phyloP scores from a whole-genome alignment of 2,888 invertebrate genomes.

The Augochlorella aurata region DNA sequence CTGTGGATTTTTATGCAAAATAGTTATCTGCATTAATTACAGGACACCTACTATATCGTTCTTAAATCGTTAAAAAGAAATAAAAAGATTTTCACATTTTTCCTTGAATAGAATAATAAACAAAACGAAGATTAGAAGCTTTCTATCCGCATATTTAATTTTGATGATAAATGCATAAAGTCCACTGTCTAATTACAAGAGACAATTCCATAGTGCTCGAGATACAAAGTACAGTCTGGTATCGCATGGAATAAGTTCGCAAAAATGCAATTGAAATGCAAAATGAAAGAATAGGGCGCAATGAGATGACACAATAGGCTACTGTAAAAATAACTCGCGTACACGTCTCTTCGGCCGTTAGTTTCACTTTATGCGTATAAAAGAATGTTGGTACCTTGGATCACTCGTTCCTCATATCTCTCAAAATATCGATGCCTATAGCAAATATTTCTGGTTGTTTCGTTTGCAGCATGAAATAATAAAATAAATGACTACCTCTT shows the following conservation, averaged over 20 bases:
- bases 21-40: not conserved
- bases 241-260: slow-evolving; percentile 2
- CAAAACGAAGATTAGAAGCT: not conserved
- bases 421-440: not conserved
- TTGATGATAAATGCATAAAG: not conserved
- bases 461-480: not conserved
- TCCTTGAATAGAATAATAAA: no score
- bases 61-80: not conserved
- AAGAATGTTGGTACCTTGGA: slow-evolving; percentile 34
- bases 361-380: slow-evolving; percentile 1
- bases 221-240: not conserved
- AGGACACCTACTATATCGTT: not conserved
- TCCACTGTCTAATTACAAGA: not conserved
- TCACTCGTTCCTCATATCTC: not conserved
- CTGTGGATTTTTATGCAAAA: not conserved
- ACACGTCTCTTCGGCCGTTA: not conserved
- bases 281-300: slow-evolving; percentile 3
- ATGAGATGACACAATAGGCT: slow-evolving; percentile 14
- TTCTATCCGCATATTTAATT: not conserved
- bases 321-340: slow-evolving; percentile 34
- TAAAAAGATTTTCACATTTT: no score
- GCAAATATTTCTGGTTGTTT: not conserved
- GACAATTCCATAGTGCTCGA: slow-evolving; percentile 36
- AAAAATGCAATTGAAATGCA: slow-evolving; percentile 38
- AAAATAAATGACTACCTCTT: not conserved